Base-by-base conservation (phyloP, 2,113 vertebrate genomes). In the Oriolus oriolus region DNA sequence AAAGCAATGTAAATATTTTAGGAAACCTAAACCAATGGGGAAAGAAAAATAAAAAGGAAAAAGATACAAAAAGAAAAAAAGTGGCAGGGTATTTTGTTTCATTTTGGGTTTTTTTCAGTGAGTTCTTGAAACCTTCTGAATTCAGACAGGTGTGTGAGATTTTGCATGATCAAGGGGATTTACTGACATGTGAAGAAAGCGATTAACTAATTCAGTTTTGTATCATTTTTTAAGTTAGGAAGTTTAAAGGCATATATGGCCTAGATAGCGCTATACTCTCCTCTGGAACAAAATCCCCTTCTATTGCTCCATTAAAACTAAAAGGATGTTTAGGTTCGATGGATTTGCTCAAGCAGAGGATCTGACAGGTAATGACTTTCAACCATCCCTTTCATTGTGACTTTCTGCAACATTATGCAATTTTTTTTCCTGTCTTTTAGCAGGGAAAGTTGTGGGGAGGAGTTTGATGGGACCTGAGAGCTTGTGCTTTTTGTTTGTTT, bases 11-110 rank as follows among this genome's bases (percentile, higher is more conserved):
- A 84, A 87, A 57, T 65, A 45, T 3, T 76, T 78, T 24, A 61
- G 45, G 16, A 82, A 91, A 11, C 4, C 27, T 42, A 45, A 84
- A 64, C 15, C 30, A 52, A 5, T 33, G 8, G 2, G 26, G n/a
- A n/a, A n/a, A n/a, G n/a, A n/a, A n/a, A n/a, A n/a, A n/a, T 0
- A 1, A 47, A 69, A 45, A 30, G 6, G 20, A 27, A 42, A 35
- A n/a, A n/a, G n/a, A n/a, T n/a, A n/a, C n/a, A n/a, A n/a, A n/a
- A n/a, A n/a, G n/a, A n/a, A n/a, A n/a, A n/a, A n/a, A n/a, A 10
- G 3, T 30, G 7, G 2, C 31, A 75, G 19, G 8, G 7, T 37
- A 9, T 69, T 87, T 78, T 52, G 20, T 15, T 73, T 70, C 19
- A 14, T 28, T 71, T 69, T 50, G 8, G 0, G 31, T 3, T 1